Evolutionary conservation across 53 echinoderm and acorn worm species (phyloP).

Genomic region (Mesocentrotus franciscanus): DNA sequence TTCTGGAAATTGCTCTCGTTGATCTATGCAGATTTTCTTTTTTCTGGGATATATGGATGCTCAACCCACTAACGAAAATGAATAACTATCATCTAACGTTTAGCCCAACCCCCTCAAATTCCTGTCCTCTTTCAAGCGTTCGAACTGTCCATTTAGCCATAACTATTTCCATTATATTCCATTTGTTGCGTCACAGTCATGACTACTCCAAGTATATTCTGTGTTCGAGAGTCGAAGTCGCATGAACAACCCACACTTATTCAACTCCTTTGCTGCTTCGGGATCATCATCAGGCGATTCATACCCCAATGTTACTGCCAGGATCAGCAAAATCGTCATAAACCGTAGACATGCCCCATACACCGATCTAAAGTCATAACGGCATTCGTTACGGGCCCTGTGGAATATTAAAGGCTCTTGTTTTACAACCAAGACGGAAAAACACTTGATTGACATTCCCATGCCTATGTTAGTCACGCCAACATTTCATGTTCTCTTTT

Average conservation of each 20-base stretch:
- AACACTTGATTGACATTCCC: constrained; percentile 14
- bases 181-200: not conserved
- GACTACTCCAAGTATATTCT: too few relatives aligned
- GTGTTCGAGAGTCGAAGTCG: not conserved
- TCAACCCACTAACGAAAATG: too few relatives aligned
- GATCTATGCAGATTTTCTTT: too few relatives aligned
- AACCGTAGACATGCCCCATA: not conserved
- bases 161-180: not conserved
- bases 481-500: not conserved
- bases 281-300: not conserved
- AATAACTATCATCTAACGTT: too few relatives aligned
- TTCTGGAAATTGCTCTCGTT: too few relatives aligned
- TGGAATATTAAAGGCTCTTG: not conserved
- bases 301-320: not conserved
- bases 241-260: not conserved
- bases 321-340: not conserved
- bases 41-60: too few relatives aligned
- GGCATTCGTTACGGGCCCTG: not conserved
- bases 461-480: not conserved
- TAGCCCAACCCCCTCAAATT: too few relatives aligned
- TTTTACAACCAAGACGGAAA: not conserved
- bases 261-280: not conserved
- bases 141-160: not conserved
- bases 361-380: not conserved
- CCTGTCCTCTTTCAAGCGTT: not conserved